Evolutionary conservation across 2,797 vertebrate genomes (phyloP).

Genomic region (Champsocephalus gunnari): DNA sequence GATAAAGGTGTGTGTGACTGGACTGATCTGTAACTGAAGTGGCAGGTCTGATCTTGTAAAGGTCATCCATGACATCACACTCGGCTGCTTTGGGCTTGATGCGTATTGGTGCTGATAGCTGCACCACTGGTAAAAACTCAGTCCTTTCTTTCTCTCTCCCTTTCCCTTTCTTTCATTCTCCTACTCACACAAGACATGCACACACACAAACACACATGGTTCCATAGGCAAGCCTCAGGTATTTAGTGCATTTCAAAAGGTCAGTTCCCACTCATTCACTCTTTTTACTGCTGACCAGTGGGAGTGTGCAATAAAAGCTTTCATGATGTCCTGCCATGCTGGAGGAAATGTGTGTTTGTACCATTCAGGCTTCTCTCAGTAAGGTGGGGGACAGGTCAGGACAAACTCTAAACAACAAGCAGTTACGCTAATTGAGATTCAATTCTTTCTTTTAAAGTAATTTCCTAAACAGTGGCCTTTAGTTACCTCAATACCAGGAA

Average conservation of each 20-base stretch:
- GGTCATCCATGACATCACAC: conserved; percentile 85
- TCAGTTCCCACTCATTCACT: conserved; percentile 69
- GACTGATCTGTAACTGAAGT: conserved; percentile 83
- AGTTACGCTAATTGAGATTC: neutral
- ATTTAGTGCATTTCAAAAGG: conserved; percentile 81
- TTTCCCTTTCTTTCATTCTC: conserved; percentile 30
- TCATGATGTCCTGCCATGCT: conserved; percentile 43
- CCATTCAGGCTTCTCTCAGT: conserved; percentile 30
- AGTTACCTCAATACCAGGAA: neutral
- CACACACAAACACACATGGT: neutral
- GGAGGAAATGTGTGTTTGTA: neutral
- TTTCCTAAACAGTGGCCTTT: neutral
- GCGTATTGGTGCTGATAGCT: conserved; percentile 80
- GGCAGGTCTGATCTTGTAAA: conserved; percentile 87
- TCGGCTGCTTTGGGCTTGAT: conserved; percentile 76
- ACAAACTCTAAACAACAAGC: conserved; percentile 38
- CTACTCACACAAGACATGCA: neutral
- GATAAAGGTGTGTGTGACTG: conserved; percentile 35
- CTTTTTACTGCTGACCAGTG: conserved; percentile 71
- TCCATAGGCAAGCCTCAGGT: conserved; percentile 65
- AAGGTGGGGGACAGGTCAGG: conserved; percentile 24
- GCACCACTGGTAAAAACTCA: conserved; percentile 65
- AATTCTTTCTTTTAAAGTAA: neutral
- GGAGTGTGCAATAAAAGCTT: conserved; percentile 71
- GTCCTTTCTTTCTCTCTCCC: conserved; percentile 21